Evolutionary conservation across 2,888 invertebrate species (phyloP).

Genomic region (Amaurobius ferox): DNA sequence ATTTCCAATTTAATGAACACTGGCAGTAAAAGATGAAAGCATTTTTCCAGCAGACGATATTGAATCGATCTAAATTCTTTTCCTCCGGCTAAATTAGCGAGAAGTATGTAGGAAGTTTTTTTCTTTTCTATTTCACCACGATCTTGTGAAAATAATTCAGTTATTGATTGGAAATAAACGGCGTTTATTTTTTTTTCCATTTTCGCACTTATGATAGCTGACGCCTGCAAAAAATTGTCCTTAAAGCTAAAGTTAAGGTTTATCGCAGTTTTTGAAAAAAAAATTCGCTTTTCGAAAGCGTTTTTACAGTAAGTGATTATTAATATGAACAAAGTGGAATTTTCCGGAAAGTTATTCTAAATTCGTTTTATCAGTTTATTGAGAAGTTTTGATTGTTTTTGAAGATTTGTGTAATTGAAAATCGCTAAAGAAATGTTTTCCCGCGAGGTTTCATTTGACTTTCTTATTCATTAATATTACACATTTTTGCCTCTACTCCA

Average conservation of each 20-base stretch:
- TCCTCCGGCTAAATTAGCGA: not conserved
- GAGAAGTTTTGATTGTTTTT: too few relatives aligned
- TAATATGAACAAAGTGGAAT: too few relatives aligned
- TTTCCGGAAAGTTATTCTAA: too few relatives aligned
- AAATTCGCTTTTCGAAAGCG: too few relatives aligned
- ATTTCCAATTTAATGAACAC: not conserved
- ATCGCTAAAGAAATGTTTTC: too few relatives aligned
- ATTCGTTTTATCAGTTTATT: too few relatives aligned
- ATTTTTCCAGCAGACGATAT: not conserved
- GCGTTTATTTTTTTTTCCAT: not conserved
- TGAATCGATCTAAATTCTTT: slow-evolving; percentile 9
- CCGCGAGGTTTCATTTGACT: too few relatives aligned
- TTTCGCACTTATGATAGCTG: not conserved
- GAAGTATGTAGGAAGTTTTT: not conserved
- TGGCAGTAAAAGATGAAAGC: not conserved
- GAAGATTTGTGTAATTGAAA: too few relatives aligned
- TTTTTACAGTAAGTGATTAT: too few relatives aligned
- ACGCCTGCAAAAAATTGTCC: not conserved
- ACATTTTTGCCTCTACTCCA: too few relatives aligned
- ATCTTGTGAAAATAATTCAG: not conserved
- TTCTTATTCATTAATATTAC: too few relatives aligned
- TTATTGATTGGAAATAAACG: not conserved
- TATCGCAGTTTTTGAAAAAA: not conserved
- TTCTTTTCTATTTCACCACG: too few relatives aligned
- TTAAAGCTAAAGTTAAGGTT: not conserved